Evolutionary conservation across 2,113 vertebrate species (phyloP).

Genomic region (Aspiorhynchus laticeps): DNA sequence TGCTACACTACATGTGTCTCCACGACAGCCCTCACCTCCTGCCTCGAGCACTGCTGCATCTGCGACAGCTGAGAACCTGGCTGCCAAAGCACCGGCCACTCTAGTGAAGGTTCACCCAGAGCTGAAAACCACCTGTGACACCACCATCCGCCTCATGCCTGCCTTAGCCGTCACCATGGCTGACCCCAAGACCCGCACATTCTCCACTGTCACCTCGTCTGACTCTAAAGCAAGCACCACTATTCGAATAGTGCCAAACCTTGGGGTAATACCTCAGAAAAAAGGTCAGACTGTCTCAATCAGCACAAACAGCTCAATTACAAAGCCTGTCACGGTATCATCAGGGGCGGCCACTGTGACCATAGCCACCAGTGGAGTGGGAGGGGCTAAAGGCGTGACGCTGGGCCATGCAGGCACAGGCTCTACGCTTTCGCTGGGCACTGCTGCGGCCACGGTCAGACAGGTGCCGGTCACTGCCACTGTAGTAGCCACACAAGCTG

Average conservation of each 20-base stretch:
- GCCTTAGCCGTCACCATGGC: constrained; percentile 87
- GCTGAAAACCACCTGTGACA: constrained; percentile 79
- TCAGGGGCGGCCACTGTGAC: constrained; percentile 83
- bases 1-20: constrained; percentile 88
- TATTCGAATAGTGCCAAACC: constrained; percentile 92
- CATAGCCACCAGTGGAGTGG: constrained; percentile 79
- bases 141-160: constrained; percentile 93
- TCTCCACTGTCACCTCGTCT: constrained; percentile 78
- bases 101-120: constrained; percentile 86
- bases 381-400: constrained; percentile 81
- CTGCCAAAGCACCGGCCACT: constrained; percentile 74
- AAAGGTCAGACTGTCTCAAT: constrained; percentile 87
- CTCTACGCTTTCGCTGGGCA: constrained; percentile 82
- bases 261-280: constrained; percentile 92
- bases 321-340: constrained; percentile 77
- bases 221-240: constrained; percentile 88
- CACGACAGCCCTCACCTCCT: constrained; percentile 78
- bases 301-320: constrained; percentile 76
- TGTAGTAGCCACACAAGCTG: constrained; percentile 88
- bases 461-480: constrained; percentile 89
- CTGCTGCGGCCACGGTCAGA: constrained; percentile 84
- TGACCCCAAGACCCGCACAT: constrained; percentile 87
- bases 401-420: constrained; percentile 78
- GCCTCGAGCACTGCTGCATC: constrained; percentile 69
- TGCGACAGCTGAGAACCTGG: constrained; percentile 63